Evolutionary conservation across 2,888 invertebrate genomes (phyloP), one percentile per base, ranked within the genome.

Genomic region (Mesodorylaimus sp.): DNA sequence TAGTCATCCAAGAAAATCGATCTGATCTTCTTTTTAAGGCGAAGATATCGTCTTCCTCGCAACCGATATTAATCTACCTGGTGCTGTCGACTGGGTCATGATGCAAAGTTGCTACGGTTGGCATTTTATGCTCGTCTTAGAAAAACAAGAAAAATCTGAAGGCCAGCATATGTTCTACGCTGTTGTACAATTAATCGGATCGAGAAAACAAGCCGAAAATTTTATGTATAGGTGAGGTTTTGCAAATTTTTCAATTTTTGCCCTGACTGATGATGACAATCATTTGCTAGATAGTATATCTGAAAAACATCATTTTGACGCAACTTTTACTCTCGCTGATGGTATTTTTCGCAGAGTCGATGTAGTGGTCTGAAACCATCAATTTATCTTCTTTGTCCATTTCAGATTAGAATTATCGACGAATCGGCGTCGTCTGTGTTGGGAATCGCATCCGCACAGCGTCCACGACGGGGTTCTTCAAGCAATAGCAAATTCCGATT

Each of bases 51-150:
- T 99, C 47, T 99, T 99, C 71, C 74, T 99, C 60, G 97, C 97
- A 1, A 99, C 97, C 37, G 97, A 99, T 70, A 97, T 99, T 54
- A 97, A 95, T 73, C 77, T 99, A 57, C 95, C 95, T 5, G 97
- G 97, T 52, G 64, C 66, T 2, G 65, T 65, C 21, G 65, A 65
- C 51, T 65, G 65, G 65, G 73, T 74, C 2, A 99, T 99, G 97
- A 97, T 99, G 95, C 97, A 99, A 72, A 89, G 89, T 27, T 99
- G 97, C 70, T 99, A 95, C 69, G 89, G 88, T 50, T 91, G 91
- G 67, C 88, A 95, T 70, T 99, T 99, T 66, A 97, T 99, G 95
- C 76, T 99, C 57, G 95, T 99, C 32, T 76, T 99, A 47, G 49
- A 49, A 68, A 55, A 61, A 37, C 89, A 91, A 71, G 91, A 91